Evolutionary conservation across 1,140 invertebrate genomes (phyloP), one percentile per base, ranked within the genome.

Genomic region (Platorchestia sp.): DNA sequence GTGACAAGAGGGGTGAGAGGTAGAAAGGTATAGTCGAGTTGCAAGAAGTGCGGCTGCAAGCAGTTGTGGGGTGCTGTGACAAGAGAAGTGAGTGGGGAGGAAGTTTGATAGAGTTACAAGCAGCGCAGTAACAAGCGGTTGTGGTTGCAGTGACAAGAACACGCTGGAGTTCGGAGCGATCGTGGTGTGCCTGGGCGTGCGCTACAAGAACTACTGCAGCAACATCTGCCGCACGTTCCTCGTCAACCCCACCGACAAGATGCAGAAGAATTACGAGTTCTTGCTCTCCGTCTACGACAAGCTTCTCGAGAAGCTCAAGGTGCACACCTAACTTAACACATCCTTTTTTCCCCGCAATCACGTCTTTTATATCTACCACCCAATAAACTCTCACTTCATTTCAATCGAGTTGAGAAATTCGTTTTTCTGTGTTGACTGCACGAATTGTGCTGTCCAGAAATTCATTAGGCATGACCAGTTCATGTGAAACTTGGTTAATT

Each of bases 201-300:
- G 99, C 95, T 99, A 99, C 97, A 99, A 99, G 97, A 99, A 98
- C 0, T 99, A 99, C 97, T 99, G 99, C 97, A 99, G 99, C 0
- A 99, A 99, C 97, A 99, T 99, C 96, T 99, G 99, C 36, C 98
- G 99, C 95, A 99, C 99, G n/a, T 97, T 99, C 96, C 97, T 99
- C 96, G 99, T 99, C 0, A 99, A 99, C 97, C 99, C 99, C 16
- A 98, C 98, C 0, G 98, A 98, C 96, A 97, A 97, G 95, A 97
- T 98, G 90, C 98, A 99, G 97, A 98, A 98, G 96, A 99, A 99
- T 97, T 99, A 99, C 97, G 99, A 99, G 97, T 99, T 99, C 97
- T 97, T 99, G 90, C 97, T 99, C 0, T 98, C 98, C 97, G 97
- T 99, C n/a, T 98, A 99, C 97, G 99, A 99, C 96, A 98, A 99